These are phyloP conservation scores for Tinea pellionella DNA, from an alignment of 2,888 invertebrate species.

Conservation along the genomic window DNA sequence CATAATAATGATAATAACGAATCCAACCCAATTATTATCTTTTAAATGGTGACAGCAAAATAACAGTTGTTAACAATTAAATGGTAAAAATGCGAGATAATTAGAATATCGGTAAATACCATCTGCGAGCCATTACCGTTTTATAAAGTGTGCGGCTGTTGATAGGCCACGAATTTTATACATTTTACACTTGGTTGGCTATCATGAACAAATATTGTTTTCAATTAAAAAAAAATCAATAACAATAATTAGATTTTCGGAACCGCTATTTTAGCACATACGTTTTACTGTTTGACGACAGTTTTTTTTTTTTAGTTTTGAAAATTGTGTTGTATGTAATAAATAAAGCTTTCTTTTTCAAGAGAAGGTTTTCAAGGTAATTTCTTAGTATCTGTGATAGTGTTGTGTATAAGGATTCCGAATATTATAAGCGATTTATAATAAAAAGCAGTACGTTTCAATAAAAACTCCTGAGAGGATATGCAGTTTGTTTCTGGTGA, in stretches of 20 bases:
- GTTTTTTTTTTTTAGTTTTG: not conserved
- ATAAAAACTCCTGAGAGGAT: no score
- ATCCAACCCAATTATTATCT: not conserved
- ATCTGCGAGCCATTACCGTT: slow-evolving; percentile 3
- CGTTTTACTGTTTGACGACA: not conserved
- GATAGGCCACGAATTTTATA: slow-evolving; percentile 4
- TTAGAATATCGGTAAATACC: slow-evolving; percentile 35
- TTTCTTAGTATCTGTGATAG: no score
- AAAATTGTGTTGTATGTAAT: no score
- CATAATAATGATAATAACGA: not conserved
- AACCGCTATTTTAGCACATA: no score
- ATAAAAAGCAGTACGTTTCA: no score
- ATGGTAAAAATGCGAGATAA: slow-evolving; percentile 30
- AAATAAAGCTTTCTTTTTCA: no score
- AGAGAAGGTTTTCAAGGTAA: no score
- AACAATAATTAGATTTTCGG: no score
- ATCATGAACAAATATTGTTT: not conserved
- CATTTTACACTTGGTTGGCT: not conserved
- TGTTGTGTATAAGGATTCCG: no score
- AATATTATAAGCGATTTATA: no score
- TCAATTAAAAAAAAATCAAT: no score
- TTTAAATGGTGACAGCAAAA: not conserved
- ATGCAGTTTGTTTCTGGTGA: no score
- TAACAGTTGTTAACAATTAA: slow-evolving; percentile 24
- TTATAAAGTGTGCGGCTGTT: not conserved